Base-by-base conservation (phyloP, 2,113 vertebrate species). In the Heloderma charlesbogerti region DNA sequence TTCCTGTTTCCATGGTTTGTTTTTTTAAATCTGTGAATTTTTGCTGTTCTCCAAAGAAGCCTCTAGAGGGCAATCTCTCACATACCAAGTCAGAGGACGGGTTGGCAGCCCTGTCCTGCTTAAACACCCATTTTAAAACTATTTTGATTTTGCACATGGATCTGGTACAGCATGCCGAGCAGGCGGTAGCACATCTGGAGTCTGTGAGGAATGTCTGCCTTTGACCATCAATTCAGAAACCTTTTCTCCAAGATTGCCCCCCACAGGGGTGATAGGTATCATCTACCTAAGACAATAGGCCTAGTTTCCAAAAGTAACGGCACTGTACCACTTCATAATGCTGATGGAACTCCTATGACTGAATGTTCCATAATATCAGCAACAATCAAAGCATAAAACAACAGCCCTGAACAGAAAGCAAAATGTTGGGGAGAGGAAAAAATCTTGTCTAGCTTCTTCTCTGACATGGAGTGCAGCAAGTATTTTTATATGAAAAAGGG, bases 31-130 rank as follows among this genome's bases (percentile, higher is more conserved):
- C 31, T 63, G 8, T 60, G 9, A 57, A n/a, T 13, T 37, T 48
- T 86, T 10, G 7, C 69, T 66, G 87, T 51, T 81, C 10, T 34
- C 6, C 34, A 29, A 82, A 81, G 29, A 82, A 90, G 29, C 85
- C 92, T 72, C 77, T 91, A 86, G 0, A 88, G 71, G 48, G 77
- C 80, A 88, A 80, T 25, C 27, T 93, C 75, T 86, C 91, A 34
- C 37, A 83, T 88, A 57, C 87, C 86, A 87, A 0, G 0, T 71
- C 45, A 77, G 34, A 87, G 60, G 37, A 0, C 34, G 66, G 27
- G 83, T 31, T 43, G 86, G 88, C 3, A 89, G 84, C 57, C 40
- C 89, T 71, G 72, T 75, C 66, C 54, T 86, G 45, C 34, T 92
- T 93, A 91, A 79, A 88, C 9, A n/a, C 31, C 51, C 51, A 29